Evolutionary conservation across 2,888 invertebrate genomes (phyloP), one percentile per base, ranked within the genome.

Genomic region (Liopterus haemorrhoidalis): DNA sequence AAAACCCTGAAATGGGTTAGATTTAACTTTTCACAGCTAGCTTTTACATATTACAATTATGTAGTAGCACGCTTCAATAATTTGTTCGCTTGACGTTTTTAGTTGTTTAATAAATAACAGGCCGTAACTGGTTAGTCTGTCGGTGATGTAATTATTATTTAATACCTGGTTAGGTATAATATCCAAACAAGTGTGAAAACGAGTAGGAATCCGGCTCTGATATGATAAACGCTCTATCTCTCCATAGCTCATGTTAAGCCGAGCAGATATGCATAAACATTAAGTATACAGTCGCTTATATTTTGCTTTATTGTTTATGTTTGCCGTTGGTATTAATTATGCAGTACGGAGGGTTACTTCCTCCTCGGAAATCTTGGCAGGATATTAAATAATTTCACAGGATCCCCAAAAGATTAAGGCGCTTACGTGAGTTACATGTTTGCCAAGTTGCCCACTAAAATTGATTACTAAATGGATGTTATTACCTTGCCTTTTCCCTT

Each of bases 241-340:
- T 33, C 15, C n/a, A n/a, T n/a, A n/a, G n/a, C n/a, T n/a, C n/a
- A n/a, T 18, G 39, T 33, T 20, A 39, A 39, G 32, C 24, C 32
- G 24, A 16, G 39, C 38, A 25, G 31, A 45, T 45, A 45, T 45
- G 45, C 45, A 45, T 45, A 45, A 45, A 45, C 45, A 39, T 45
- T 45, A 45, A 45, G 32, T 45, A 18, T 18, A 45, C 32, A 45
- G 45, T 45, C 45, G 44, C 45, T 40, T 48, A 49, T 49, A 49
- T 46, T 49, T 49, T 49, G 42, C 42, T 46, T 49, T 49, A 49
- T 49, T 49, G 49, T 49, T 49, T 46, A 46, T 46, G 46, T 43
- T 38, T 45, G 36, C 24, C 38, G 41, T 49, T 46, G 33, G 42
- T 46, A 49, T 49, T 46, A 49, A 49, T 49, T 49, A 49, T 49